Evolutionary conservation across 2,888 invertebrate species (phyloP).

Genomic region (Troides oblongomaculatus): DNA sequence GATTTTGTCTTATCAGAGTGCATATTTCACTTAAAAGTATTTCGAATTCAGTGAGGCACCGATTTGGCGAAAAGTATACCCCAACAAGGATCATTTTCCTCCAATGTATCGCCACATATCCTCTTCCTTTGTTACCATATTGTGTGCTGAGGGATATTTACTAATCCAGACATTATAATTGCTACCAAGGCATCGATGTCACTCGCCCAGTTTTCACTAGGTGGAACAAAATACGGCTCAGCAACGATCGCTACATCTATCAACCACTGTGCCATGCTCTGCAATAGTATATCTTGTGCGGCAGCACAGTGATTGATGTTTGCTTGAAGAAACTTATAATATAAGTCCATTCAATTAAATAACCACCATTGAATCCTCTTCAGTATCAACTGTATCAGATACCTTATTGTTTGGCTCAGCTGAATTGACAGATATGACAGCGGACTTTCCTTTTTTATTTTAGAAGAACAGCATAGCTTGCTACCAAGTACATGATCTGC

Average conservation of each 20-base stretch:
- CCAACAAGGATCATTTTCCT: neutral
- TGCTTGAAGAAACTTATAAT: conserved; percentile 23
- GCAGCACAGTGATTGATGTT: conserved; percentile 32
- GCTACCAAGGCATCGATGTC: conserved; percentile 18
- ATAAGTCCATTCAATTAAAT: neutral
- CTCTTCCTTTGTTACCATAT: conserved; percentile 2
- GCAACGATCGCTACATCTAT: conserved; percentile 29
- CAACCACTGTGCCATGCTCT: conserved; percentile 32
- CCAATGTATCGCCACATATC: conserved; percentile 16
- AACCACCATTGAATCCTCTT: neutral
- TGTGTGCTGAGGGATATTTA: neutral
- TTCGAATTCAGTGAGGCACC: conserved; percentile 4
- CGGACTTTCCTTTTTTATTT: neutral
- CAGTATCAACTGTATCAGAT: neutral
- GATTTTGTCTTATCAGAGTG: neutral
- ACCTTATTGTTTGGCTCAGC: neutral
- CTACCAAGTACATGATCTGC: neutral
- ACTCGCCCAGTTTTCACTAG: conserved; percentile 22
- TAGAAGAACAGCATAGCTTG: neutral
- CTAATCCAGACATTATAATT: neutral
- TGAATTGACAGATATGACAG: neutral
- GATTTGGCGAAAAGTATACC: conserved; percentile 9
- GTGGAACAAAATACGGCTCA: conserved; percentile 24
- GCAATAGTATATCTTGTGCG: conserved; percentile 33
- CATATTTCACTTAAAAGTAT: neutral